Base-by-base conservation (phyloP, 1,140 invertebrate genomes). In the Anadara kagoshimensis region DNA sequence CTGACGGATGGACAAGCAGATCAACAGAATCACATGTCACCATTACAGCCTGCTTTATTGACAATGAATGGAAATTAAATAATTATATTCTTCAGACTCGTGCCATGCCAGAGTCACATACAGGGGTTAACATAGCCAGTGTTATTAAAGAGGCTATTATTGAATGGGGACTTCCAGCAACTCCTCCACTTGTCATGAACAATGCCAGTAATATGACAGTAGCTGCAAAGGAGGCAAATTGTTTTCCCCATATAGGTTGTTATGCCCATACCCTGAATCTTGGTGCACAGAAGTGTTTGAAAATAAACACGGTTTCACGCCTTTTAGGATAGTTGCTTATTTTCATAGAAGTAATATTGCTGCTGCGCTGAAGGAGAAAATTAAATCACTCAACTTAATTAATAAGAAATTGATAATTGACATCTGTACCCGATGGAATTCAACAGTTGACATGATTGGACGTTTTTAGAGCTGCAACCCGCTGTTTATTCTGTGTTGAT, bases 401-500 rank as follows among this genome's bases (percentile, higher is more conserved):
- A n/a, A n/a, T n/a, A n/a, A n/a, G n/a, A n/a, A n/a, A n/a, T n/a
- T n/a, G n/a, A n/a, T n/a, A n/a, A 71, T 73, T 57, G 74, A 81
- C 73, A 75, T 84, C 29, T 18, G 26, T 18, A 84, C 69, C 24
- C 29, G 73, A 54, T 82, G 77, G 82, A 82, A 81, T 49, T 78
- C 73, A 36, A 68, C 66, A 69, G 79, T 73, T 70, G 73, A 77
- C n/a, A 83, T 81, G 81, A 18, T 81, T 44, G 26, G 56, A 57
- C 44, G 76, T 43, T 68, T 74, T n/a, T 76, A 16, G 69, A 79
- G 64, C 58, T 76, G 49, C 80, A 79, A 62, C 29, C 67, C 53
- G 66, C 57, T 63, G 57, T 75, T 1, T 22, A 54, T 45, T 22
- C 47, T n/a, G 54, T 57, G 41, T 44, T 73, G 4, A 53, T 10